Conservation (phyloP, 2,797 vertebrate genomes). For the Botia almorhae region DNA sequence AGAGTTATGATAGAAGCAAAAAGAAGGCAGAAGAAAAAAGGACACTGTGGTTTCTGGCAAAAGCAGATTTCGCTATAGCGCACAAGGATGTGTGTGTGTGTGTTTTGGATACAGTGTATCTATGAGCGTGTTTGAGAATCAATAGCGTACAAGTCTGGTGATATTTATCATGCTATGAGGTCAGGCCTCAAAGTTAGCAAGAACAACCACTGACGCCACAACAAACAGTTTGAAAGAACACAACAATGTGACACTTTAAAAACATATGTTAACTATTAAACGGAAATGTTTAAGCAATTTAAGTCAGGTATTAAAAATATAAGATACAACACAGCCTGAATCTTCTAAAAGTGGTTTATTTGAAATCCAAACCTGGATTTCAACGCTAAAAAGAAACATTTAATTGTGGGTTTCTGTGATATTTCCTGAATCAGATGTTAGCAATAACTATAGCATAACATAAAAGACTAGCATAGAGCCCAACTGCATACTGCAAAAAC, state of each 20-base stretch:
- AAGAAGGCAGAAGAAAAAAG: constrained; percentile 8
- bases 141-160: constrained; percentile 1
- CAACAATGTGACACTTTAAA: constrained; percentile 1
- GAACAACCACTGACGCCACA: constrained; percentile 19
- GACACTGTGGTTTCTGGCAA: constrained; percentile 11
- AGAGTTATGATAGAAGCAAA: constrained; percentile 2
- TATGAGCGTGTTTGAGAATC: constrained; percentile 13
- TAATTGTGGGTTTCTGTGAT: neutral
- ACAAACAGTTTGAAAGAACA: constrained; percentile 23
- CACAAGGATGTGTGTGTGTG: neutral
- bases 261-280: constrained; percentile 31
- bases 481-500: neutral
- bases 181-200: neutral
- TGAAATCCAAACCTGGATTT: neutral
- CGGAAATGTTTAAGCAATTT: constrained; percentile 4
- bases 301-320: constrained; percentile 3
- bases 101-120: constrained; percentile 28
- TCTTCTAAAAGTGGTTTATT: neutral
- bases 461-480: neutral
- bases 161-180: constrained; percentile 1
- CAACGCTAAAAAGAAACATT: neutral
- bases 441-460: neutral
- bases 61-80: neutral
- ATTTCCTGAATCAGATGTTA: neutral
- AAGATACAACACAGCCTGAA: neutral